phyloP scores from a whole-genome alignment of 2,797 vertebrate genomes.

The Premnoplex brunnescens region DNA sequence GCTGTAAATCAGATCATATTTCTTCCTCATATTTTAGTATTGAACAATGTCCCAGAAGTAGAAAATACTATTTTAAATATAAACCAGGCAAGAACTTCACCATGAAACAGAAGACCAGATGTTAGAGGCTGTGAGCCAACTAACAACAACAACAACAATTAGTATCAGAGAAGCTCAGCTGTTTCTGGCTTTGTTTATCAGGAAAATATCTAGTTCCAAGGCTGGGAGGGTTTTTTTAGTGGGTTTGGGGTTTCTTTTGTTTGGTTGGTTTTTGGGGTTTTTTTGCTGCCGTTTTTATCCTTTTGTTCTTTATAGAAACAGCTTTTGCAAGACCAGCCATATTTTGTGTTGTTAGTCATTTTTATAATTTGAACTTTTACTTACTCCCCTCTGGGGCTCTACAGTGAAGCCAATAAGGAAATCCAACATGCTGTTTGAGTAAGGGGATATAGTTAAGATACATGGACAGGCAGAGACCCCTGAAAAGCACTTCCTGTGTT shows the following conservation, averaged over 20 bases:
- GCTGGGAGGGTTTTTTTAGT: not conserved
- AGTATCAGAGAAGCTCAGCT: constrained; percentile 39
- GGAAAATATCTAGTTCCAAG: constrained; percentile 17
- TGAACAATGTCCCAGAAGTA: not conserved
- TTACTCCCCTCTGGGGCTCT: not conserved
- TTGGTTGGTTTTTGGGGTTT: not conserved
- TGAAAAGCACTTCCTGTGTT: not conserved
- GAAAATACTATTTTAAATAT: constrained; percentile 40
- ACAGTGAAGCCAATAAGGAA: not conserved
- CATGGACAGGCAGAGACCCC: not conserved
- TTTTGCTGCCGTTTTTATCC: constrained; percentile 14
- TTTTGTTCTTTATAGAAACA: constrained; percentile 15
- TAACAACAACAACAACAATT: constrained; percentile 12
- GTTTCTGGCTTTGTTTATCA: constrained; percentile 47
- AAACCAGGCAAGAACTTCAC: constrained; percentile 34
- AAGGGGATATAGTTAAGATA: not conserved
- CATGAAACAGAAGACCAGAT: constrained; percentile 50
- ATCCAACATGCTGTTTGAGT: not conserved
- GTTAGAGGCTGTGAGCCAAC: constrained; percentile 21
- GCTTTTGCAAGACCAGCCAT: not conserved
- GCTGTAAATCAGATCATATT: constrained; percentile 3
- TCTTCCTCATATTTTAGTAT: constrained; percentile 14
- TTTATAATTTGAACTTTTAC: constrained; percentile 7
- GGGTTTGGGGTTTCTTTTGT: not conserved
- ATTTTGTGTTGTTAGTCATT: not conserved